Percentiles rank a stretch among this genome's conserved stretches.
Evolutionary conservation across 1,140 invertebrate species (phyloP).

Genomic region (Caerostris extrusa): DNA sequence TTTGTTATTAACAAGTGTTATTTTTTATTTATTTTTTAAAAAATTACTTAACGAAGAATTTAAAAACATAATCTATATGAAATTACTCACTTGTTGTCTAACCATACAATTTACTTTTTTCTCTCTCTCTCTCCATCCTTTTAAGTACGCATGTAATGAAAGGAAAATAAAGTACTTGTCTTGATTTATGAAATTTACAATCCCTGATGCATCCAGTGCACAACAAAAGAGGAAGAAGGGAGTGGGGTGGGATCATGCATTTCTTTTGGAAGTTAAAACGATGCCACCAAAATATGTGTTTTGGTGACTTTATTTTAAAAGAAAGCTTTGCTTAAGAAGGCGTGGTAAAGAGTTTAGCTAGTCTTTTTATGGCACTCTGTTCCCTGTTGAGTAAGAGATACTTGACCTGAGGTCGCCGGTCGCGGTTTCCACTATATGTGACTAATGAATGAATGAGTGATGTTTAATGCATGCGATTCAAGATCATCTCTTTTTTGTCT

Average conservation of each 20-base stretch:
- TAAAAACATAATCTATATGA: too few relatives aligned
- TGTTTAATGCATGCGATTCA: too few relatives aligned
- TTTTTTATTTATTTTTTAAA: too few relatives aligned
- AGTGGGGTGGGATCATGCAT: not conserved
- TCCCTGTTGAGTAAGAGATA: not conserved
- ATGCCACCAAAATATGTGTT: not conserved
- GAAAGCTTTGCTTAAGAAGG: not conserved
- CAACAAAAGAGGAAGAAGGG: not conserved
- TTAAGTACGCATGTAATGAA: not conserved
- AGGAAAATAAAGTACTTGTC: slow-evolving; percentile 4
- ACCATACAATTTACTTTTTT: too few relatives aligned
- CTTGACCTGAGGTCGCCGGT: not conserved
- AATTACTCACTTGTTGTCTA: too few relatives aligned
- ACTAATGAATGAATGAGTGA: not conserved
- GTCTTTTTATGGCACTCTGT: not conserved
- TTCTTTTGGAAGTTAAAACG: not conserved
- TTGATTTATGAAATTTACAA: slow-evolving; percentile 6
- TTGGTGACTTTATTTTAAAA: not conserved
- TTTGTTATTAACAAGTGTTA: too few relatives aligned
- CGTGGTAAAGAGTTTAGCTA: not conserved
- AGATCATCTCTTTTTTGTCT: too few relatives aligned
- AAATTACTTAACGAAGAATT: too few relatives aligned
- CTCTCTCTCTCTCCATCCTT: too few relatives aligned
- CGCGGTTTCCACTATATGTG: not conserved
- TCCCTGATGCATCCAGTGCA: not conserved